These are phyloP conservation scores for Calonectris borealis DNA, from an alignment of 2,113 vertebrate genomes.

Conservation along the genomic window DNA sequence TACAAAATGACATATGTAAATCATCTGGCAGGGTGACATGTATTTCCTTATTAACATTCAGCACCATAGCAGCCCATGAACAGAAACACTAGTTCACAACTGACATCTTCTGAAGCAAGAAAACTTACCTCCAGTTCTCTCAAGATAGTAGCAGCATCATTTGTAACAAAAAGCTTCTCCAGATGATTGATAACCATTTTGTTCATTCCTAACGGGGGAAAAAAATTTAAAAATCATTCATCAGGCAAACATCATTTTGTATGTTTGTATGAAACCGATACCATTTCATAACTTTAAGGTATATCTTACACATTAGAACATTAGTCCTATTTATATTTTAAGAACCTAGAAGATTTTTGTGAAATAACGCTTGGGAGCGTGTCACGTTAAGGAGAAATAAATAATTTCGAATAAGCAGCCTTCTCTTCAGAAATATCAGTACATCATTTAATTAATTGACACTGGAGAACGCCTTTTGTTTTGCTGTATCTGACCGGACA, in stretches of 20 bases:
- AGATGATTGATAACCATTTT: conserved; percentile 99
- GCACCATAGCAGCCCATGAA: neutral
- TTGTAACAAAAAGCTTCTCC: conserved; percentile 98
- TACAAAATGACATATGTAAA: neutral
- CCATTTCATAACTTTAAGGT: neutral
- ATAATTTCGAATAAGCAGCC: neutral
- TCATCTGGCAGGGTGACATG: neutral
- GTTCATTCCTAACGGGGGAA: conserved; percentile 86
- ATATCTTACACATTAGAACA: neutral
- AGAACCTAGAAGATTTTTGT: neutral
- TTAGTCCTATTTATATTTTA: neutral
- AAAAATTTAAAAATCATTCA: neutral
- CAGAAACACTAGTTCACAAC: neutral
- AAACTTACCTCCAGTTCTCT: conserved; percentile 90
- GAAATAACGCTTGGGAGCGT: neutral
- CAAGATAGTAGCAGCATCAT: conserved; percentile 95
- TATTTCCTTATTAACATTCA: neutral
- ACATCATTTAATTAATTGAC: neutral
- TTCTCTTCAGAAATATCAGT: neutral
- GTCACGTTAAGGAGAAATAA: neutral
- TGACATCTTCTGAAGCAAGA: neutral
- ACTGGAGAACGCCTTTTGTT: neutral
- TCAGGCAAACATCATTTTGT: neutral
- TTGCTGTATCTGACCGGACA: neutral
- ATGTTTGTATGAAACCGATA: neutral